A percentile compares a stretch with the other conserved stretches of the same genome.
These are phyloP conservation scores for Gibbula magus DNA, from an alignment of 2,888 invertebrate genomes.

Conservation along the genomic window DNA sequence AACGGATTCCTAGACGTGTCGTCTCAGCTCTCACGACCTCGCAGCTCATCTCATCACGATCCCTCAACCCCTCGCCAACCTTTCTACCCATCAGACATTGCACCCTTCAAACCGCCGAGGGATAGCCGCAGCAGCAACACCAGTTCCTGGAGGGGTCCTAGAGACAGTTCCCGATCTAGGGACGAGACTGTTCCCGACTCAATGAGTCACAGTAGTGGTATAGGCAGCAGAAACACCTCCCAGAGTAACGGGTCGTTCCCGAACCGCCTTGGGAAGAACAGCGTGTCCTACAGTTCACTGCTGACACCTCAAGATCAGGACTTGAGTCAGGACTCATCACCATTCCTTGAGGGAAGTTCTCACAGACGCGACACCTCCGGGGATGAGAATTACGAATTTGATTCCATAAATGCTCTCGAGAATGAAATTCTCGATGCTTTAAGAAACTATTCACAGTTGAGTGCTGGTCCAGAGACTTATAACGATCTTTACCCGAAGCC, in stretches of 20 bases:
- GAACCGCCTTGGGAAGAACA: constrained; percentile 32
- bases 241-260: constrained; percentile 62
- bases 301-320: constrained; percentile 55
- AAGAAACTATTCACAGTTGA: constrained; percentile 53
- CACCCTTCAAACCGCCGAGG: constrained; percentile 28
- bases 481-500: constrained; percentile 47
- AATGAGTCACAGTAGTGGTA: constrained; percentile 61
- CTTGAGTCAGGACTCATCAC: constrained; percentile 60
- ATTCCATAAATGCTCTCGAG: constrained; percentile 79
- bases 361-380: constrained; percentile 80
- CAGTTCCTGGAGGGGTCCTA: neutral
- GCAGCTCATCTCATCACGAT: constrained; percentile 13
- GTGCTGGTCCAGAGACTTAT: constrained; percentile 27
- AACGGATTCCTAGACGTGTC: constrained; percentile 29
- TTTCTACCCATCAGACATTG: constrained; percentile 27
- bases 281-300: constrained; percentile 33
- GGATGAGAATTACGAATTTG: constrained; percentile 97
- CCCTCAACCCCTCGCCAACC: constrained; percentile 26
- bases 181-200: constrained; percentile 59
- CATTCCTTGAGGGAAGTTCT: constrained; percentile 43
- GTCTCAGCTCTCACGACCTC: neutral
- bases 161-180: constrained; percentile 1
- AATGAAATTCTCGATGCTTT: constrained; percentile 60
- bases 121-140: constrained; percentile 46
- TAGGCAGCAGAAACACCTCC: constrained; percentile 67